Evolutionary conservation across 2,113 vertebrate species (phyloP).

Genomic region (Nycticebus coucang): DNA sequence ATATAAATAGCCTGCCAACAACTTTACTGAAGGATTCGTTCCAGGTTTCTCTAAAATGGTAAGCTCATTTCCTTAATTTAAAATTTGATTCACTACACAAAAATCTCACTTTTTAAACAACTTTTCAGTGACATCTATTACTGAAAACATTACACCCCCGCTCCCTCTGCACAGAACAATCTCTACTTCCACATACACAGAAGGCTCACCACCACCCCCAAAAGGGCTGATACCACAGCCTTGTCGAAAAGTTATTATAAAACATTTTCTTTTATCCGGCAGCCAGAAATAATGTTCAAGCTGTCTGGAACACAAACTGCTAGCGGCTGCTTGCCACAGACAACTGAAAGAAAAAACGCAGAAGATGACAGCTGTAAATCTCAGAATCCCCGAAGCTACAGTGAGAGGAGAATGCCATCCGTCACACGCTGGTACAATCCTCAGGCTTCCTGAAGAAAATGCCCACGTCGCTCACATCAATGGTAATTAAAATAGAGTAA

Average conservation of each 20-base stretch:
- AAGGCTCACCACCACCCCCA: background rate
- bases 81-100: conserved; percentile 39
- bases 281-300: conserved; percentile 52
- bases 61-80: conserved; percentile 48
- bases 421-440: background rate
- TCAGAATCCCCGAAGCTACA: background rate
- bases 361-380: background rate
- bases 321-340: conserved; percentile 19
- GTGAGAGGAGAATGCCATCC: fast-evolving
- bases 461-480: background rate
- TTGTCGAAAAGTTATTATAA: conserved; percentile 47
- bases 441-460: background rate
- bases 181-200: background rate
- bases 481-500: background rate
- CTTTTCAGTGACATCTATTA: background rate
- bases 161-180: background rate
- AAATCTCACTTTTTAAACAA: conserved; percentile 62
- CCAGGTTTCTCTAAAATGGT: conserved; percentile 44
- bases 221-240: background rate
- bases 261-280: conserved; percentile 58
- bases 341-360: background rate
- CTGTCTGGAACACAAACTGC: conserved; percentile 45
- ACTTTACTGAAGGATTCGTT: background rate
- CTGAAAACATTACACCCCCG: background rate
- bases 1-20: background rate